A percentile compares a stretch with the other conserved stretches of the same genome.
These are phyloP conservation scores for Grammomys surdaster DNA, from an alignment of 2,113 vertebrate species.

Conservation along the genomic window DNA sequence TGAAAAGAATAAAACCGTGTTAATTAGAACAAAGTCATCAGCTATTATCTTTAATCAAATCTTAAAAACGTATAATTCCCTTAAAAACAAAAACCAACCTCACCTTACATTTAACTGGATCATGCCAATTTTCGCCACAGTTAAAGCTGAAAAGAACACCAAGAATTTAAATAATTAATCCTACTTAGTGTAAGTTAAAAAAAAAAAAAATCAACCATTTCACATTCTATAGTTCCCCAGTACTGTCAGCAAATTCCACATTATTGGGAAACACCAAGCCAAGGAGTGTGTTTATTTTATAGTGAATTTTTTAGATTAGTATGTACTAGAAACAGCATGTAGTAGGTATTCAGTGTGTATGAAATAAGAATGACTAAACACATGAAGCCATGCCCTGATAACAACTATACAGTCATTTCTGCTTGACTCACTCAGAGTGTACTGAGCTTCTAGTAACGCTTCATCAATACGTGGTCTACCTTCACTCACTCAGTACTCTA, in stretches of 20 bases:
- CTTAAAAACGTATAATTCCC: not conserved
- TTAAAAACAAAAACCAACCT: conserved; percentile 74
- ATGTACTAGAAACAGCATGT: not conserved
- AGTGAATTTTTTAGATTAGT: conserved; percentile 3
- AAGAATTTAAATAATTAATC: conserved; percentile 56
- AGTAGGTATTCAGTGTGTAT: not conserved
- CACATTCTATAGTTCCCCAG: not conserved
- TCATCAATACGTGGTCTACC: not conserved
- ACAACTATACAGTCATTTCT: not conserved
- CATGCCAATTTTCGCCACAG: conserved; percentile 99
- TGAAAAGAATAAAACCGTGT: conserved; percentile 25
- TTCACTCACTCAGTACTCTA: not conserved
- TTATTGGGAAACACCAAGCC: not conserved
- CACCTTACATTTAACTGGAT: conserved; percentile 99
- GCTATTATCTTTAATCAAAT: conserved; percentile 34
- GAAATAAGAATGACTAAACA: conserved; percentile 12
- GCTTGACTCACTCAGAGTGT: not conserved
- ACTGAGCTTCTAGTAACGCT: not conserved
- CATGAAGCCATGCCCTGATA: not conserved
- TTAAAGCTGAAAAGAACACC: conserved; percentile 93
- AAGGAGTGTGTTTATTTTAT: not conserved
- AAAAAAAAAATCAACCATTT: not conserved
- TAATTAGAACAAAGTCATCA: conserved; percentile 27
- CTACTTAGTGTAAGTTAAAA: not conserved
- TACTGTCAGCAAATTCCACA: conserved; percentile 12